phyloP scores from a whole-genome alignment of 1,140 invertebrate genomes.

The Zaprionus taronus region DNA sequence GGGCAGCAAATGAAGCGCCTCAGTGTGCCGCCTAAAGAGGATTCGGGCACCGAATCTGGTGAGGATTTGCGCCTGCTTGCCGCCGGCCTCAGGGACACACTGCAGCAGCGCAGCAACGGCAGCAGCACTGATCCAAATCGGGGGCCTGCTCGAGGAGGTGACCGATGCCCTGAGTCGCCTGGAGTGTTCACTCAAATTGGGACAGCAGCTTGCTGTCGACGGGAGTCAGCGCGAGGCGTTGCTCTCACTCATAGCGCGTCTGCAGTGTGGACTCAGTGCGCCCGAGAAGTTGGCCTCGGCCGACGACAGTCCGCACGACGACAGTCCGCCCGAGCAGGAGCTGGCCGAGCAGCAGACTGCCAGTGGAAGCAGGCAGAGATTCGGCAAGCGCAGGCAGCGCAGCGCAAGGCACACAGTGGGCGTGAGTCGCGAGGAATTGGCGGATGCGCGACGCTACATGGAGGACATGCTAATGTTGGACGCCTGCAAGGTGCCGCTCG shows the following conservation, averaged over 20 bases:
- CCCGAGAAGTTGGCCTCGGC: slow-evolving; percentile 84
- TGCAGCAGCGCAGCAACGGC: slow-evolving; percentile 67
- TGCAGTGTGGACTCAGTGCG: slow-evolving; percentile 89
- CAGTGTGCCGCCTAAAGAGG: slow-evolving; percentile 84
- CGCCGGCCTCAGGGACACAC: slow-evolving; percentile 75
- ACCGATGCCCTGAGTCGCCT: slow-evolving; percentile 90
- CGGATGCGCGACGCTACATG: slow-evolving; percentile 89
- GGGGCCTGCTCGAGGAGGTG: slow-evolving; percentile 89
- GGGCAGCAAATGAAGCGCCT: slow-evolving; percentile 53
- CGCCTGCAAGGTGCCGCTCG: slow-evolving; percentile 42
- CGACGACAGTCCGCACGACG: slow-evolving; percentile 29
- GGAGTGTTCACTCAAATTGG: slow-evolving; percentile 88
- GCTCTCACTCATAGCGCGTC: slow-evolving; percentile 89
- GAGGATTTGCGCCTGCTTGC: slow-evolving; percentile 86
- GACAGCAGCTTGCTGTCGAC: slow-evolving; percentile 85
- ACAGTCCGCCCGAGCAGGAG: slow-evolving; percentile 35
- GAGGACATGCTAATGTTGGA: slow-evolving; percentile 87
- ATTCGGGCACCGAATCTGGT: slow-evolving; percentile 89
- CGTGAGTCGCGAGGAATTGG: slow-evolving; percentile 91
- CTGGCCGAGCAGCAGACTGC: slow-evolving; percentile 28
- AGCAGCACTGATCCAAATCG: slow-evolving; percentile 63
- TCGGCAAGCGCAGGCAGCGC: slow-evolving; percentile 85
- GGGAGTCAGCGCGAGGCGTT: slow-evolving; percentile 87
- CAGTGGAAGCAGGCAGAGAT: slow-evolving; percentile 65
- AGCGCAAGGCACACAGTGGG: slow-evolving; percentile 91